phyloP scores from a whole-genome alignment of 2,113 vertebrate species.

The Thermophis baileyi region DNA sequence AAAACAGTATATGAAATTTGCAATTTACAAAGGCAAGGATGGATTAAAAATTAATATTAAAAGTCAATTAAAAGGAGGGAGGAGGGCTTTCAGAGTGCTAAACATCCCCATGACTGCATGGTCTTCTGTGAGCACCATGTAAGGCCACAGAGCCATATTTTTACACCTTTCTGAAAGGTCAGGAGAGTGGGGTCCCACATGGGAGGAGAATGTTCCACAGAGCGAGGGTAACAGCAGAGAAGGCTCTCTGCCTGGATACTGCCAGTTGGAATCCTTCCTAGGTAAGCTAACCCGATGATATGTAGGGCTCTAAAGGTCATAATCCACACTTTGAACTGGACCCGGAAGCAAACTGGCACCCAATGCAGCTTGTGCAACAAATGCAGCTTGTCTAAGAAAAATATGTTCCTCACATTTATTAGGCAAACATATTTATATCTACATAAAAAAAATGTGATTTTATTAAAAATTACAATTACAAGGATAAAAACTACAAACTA shows the following conservation, averaged over 20 bases:
- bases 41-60: neutral
- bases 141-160: neutral
- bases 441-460: neutral
- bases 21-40: no score
- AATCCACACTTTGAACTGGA: neutral
- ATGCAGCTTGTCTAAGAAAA: neutral
- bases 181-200: no score
- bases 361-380: neutral
- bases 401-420: neutral
- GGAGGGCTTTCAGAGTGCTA: neutral
- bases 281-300: neutral
- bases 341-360: neutral
- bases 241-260: no score
- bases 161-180: neutral
- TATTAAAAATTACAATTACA: neutral
- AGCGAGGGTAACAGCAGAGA: no score
- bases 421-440: neutral
- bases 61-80: neutral
- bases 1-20: no score
- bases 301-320: neutral
- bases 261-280: neutral
- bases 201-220: neutral
- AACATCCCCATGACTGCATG: neutral
- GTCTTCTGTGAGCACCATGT: neutral
- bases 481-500: neutral